Evolutionary conservation across 37 sponge, comb jelly and placozoan species (phyloP).

Genomic region (Cliona cf. orientalis): DNA sequence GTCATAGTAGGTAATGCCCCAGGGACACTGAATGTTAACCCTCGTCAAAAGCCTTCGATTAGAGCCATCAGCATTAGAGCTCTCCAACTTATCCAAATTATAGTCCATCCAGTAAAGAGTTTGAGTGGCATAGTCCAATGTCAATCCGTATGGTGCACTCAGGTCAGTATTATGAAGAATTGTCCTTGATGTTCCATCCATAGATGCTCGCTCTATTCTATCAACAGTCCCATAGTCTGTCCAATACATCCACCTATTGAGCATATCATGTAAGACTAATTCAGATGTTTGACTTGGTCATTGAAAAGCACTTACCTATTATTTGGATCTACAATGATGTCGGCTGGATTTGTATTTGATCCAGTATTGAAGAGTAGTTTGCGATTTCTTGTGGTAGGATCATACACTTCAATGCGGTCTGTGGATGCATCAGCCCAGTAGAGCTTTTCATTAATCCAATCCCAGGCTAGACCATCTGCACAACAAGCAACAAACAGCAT

Average conservation of each 20-base stretch:
- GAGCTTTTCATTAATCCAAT: slow-evolving; percentile 70
- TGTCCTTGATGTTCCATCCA: slow-evolving; percentile 29
- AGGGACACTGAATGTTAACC: slow-evolving; percentile 9
- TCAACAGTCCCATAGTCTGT: slow-evolving; percentile 47
- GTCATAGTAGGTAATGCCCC: neutral
- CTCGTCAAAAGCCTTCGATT: slow-evolving; percentile 12
- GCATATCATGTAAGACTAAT: neutral
- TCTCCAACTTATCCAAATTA: slow-evolving; percentile 30
- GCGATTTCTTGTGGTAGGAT: slow-evolving; percentile 4
- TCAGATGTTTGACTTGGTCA: neutral
- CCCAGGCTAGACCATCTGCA: slow-evolving; percentile 68
- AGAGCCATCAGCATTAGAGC: slow-evolving; percentile 36
- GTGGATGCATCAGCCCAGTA: slow-evolving; percentile 69
- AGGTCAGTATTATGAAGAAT: slow-evolving; percentile 8
- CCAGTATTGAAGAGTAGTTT: slow-evolving; percentile 14
- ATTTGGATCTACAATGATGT: slow-evolving; percentile 30
- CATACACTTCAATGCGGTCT: slow-evolving; percentile 18
- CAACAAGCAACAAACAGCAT: too few relatives aligned
- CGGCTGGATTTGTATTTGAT: slow-evolving; percentile 1
- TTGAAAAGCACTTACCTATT: slow-evolving; percentile 4
- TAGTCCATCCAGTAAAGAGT: slow-evolving; percentile 83
- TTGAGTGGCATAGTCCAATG: slow-evolving; percentile 58
- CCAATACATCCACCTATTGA: slow-evolving; percentile 62
- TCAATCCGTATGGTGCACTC: slow-evolving; percentile 51
- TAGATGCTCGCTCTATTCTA: slow-evolving; percentile 23